phyloP scores from a whole-genome alignment of 2,797 vertebrate species.

The Pagetopsis macropterus region DNA sequence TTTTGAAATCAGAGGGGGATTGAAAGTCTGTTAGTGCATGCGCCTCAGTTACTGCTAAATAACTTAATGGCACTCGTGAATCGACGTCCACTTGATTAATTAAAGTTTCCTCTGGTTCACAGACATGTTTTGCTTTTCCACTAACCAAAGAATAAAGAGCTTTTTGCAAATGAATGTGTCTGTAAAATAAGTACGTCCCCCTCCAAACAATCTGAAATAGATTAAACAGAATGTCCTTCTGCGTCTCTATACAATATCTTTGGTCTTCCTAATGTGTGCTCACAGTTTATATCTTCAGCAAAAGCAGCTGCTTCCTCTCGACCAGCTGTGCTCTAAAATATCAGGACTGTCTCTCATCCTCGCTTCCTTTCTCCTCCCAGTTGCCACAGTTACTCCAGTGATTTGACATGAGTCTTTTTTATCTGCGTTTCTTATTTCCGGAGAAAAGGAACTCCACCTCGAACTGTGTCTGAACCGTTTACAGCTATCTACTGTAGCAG shows the following conservation, averaged over 20 bases:
- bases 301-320: neutral
- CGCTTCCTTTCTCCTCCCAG: neutral
- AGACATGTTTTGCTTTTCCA: neutral
- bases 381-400: neutral
- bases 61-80: constrained; percentile 33
- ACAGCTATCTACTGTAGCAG: neutral
- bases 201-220: neutral
- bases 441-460: neutral
- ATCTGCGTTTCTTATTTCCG: rapidly evolving
- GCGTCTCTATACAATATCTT: neutral
- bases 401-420: rapidly evolving
- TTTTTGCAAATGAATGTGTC: neutral
- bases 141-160: neutral
- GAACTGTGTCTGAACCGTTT: neutral
- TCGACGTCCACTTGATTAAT: neutral
- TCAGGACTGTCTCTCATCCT: neutral
- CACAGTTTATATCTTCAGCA: neutral
- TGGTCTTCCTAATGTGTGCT: neutral
- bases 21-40: too few species aligned
- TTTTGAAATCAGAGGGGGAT: neutral
- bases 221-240: neutral
- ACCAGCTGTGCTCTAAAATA: neutral
- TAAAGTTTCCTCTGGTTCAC: neutral
- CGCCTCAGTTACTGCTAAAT: too few species aligned
- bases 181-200: neutral